Evolutionary conservation across 2,888 invertebrate species (phyloP), one percentile per base, ranked within the genome.

Genomic region (Nysson spinosus): DNA sequence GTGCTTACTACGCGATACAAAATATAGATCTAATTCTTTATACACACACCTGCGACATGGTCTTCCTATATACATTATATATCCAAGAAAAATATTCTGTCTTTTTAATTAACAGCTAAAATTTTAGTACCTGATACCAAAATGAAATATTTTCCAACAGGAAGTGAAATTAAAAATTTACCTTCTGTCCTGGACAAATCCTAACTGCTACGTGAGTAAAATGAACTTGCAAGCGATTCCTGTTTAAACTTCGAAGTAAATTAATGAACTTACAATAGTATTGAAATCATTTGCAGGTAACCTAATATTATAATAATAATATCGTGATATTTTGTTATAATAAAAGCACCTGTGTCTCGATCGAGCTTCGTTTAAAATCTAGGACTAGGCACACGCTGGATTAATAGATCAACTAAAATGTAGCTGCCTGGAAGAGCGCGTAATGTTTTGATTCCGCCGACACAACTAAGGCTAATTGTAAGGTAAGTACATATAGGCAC

Each of bases 371-470:
- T 52, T 37, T 12, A 12, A n/a, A 17, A 55, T 28, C 2, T 43
- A 30, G n/a, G 44, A 19, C 43, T 49, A 20, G 30, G 12, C 32
- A 3, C 24, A 50, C 22, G 37, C 37, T 30, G 37, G 7, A 26
- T 20, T 49, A 3, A 64, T 35, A 34, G 4, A 12, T 66, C 19
- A 14, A 56, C 24, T 34, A 66, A 46, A 46, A 24, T 34, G 5
- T 74, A 73, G 73, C 73, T 73, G 73, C 73, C 73, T 71, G 57
- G 73, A 73, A 73, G 73, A 74, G 73, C 73, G 46, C 43, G 35
- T 22, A 66, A 62, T 69, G 73, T 58, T 46, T 58, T n/a, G 34
- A 44, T 32, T 19, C 32, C 30, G 46, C 44, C 34, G 34, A 28
- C 34, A 28, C 26, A 9, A 54, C 40, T 69, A 69, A 63, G 46